Percentiles rank a stretch among this genome's conserved stretches.
Evolutionary conservation across 2,113 vertebrate species (phyloP).

Genomic region (Puffinus mauretanicus): DNA sequence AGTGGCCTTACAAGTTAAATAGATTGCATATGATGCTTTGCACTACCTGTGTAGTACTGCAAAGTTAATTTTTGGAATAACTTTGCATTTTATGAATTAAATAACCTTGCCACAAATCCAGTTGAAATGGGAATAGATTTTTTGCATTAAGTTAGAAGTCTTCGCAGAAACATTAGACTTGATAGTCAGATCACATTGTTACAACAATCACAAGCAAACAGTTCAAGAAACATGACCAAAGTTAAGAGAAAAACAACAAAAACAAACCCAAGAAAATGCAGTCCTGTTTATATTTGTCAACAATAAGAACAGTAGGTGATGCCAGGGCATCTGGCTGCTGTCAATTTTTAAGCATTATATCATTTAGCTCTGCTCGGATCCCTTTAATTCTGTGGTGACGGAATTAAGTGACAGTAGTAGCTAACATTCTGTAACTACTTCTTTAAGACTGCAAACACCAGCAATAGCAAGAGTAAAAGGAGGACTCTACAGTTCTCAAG

Average conservation of each 20-base stretch:
- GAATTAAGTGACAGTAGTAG: background rate
- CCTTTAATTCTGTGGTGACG: background rate
- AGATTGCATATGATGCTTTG: background rate
- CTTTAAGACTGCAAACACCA: background rate
- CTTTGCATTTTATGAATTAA: background rate
- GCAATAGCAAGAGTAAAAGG: background rate
- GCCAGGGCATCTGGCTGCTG: background rate
- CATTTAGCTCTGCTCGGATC: background rate
- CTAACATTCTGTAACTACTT: background rate
- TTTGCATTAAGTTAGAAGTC: background rate
- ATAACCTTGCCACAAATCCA: background rate
- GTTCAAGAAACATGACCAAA: background rate
- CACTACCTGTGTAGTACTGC: background rate
- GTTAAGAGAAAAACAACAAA: background rate
- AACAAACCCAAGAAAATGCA: background rate
- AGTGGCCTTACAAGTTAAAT: no score
- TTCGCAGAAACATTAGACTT: background rate
- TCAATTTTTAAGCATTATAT: background rate
- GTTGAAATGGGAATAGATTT: background rate
- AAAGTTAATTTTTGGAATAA: background rate
- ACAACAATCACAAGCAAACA: background rate
- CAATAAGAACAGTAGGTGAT: background rate
- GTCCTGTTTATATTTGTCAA: background rate
- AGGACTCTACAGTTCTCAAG: background rate
- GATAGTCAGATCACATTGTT: background rate